Conservation (phyloP, 2,888 invertebrate genomes). For the Meloe dianella region DNA sequence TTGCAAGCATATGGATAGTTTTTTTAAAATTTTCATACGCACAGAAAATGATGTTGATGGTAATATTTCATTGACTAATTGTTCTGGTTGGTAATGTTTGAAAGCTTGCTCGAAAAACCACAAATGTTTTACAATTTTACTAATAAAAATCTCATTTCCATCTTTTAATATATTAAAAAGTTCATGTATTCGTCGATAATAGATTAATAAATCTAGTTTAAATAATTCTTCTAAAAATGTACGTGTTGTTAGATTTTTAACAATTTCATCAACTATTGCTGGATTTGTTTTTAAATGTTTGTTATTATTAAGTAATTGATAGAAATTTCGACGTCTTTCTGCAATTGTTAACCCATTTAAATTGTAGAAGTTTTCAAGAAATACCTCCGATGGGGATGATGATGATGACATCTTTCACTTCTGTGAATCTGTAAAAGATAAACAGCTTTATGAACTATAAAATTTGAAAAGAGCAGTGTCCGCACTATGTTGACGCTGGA, state of each 20-base stretch:
- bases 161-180: slow-evolving; percentile 37
- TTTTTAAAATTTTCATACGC: slow-evolving; percentile 41
- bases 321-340: slow-evolving; percentile 37
- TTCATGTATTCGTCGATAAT: slow-evolving; percentile 34
- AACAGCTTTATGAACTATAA: too few relatives aligned
- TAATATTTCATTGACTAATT: slow-evolving; percentile 39
- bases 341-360: slow-evolving; percentile 35
- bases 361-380: slow-evolving; percentile 36
- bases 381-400: slow-evolving; percentile 23
- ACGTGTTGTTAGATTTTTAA: slow-evolving; percentile 34
- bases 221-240: slow-evolving; percentile 42
- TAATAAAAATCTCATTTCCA: slow-evolving; percentile 41
- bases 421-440: too few relatives aligned
- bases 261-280: slow-evolving; percentile 22
- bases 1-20: slow-evolving; percentile 28
- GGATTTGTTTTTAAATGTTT: slow-evolving; percentile 16
- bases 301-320: slow-evolving; percentile 28
- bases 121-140: slow-evolving; percentile 39
- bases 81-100: slow-evolving; percentile 26
- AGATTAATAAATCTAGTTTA: slow-evolving; percentile 40
- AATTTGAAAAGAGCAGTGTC: too few relatives aligned
- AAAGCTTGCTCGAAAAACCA: slow-evolving; percentile 44
- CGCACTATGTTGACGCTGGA: too few relatives aligned
- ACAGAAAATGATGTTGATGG: slow-evolving; percentile 38
- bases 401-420: background rate